Base-by-base conservation (phyloP, 2,797 vertebrate genomes). In the Lateolabrax maculatus region DNA sequence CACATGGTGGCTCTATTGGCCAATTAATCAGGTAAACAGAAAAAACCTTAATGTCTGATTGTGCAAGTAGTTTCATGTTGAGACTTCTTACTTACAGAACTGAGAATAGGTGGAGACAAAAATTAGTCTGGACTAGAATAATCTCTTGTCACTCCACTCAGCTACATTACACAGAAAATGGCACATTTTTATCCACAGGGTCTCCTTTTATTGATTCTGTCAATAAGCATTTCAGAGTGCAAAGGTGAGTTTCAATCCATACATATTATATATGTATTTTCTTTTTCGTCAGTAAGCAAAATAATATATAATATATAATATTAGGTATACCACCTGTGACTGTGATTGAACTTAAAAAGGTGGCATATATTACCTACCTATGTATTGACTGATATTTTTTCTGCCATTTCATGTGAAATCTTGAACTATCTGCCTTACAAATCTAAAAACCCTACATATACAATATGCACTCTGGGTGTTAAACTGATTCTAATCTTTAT, bases 221-320 rank as follows among this genome's bases (percentile, higher is more conserved):
- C 80, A 16, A 67, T 60, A 5, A 21, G 69, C 6, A 13, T 18
- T 67, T 72, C 84, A 60, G 68, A 80, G 36, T 68, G 70, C 55
- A 71, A 0, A 39, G 88, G 93, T 94, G 62, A 93, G 89, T 75
- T 81, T 64, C 9, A 5, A 34, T 61, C 10, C 36, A 18, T 53
- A 7, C 23, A 51, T 0, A 49, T 69, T 0, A 16, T 53, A 0
- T 53, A 66, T 67, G 25, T 52, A 31, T 60, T 49, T 41, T 21
- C 0, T 19, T 62, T 69, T 31, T 60, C 25, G 18, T 29, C 16
- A 29, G 10, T 52, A 34, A 29, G 31, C 5, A 19, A 16, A 53
- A 10, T 0, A 18, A 39, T n/a, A n/a, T n/a, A n/a, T n/a, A n/a
- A n/a, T n/a, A n/a, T n/a, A n/a, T n/a, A n/a, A 7, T 34, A 46